Evolutionary conservation across 2,888 invertebrate genomes (phyloP), one percentile per base, ranked within the genome.

Genomic region (Ernsta delagoae): DNA sequence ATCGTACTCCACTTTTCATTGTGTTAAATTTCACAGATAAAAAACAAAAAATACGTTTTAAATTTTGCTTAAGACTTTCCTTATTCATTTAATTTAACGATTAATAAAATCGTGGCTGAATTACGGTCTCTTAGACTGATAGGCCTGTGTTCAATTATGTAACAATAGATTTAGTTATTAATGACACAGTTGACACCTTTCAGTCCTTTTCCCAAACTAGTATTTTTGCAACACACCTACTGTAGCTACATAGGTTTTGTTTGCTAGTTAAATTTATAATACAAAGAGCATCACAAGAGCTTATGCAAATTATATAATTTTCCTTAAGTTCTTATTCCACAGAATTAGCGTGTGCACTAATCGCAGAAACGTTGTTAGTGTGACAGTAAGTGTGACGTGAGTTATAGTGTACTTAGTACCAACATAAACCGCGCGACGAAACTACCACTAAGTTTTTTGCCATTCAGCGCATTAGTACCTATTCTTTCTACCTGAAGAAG

Each of bases 401-500:
- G 71, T 73, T 73, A 73, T 70, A 71, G 71, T 73, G 73, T 70
- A 72, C n/a, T n/a, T n/a, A n/a, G 72, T 72, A 66, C 53, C 65
- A 71, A 72, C 72, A 74, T 72, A 77, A 75, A 74, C 68, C 70
- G 68, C 61, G 43, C 71, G 70, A 71, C 70, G 72, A 70, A 76
- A 78, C 74, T 77, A 75, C 70, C 3, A 31, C 73, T 65, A 78
- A 80, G 72, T 78, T 48, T 78, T 77, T 77, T 74, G 74, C 75
- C 74, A 72, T 78, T 79, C 79, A 78, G 39, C 12, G 3, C n/a
- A n/a, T n/a, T n/a, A n/a, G n/a, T 53, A 9, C 4, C 4, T 8
- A 7, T 48, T 5, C 45, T 48, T 50, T 24, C 53, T 24, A 16
- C 53, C 24, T 8, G 8, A 5, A 24, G 24, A 53, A 24, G 16